These are phyloP conservation scores for Theretra japonica DNA, from an alignment of 2,888 invertebrate species.

Conservation along the genomic window DNA sequence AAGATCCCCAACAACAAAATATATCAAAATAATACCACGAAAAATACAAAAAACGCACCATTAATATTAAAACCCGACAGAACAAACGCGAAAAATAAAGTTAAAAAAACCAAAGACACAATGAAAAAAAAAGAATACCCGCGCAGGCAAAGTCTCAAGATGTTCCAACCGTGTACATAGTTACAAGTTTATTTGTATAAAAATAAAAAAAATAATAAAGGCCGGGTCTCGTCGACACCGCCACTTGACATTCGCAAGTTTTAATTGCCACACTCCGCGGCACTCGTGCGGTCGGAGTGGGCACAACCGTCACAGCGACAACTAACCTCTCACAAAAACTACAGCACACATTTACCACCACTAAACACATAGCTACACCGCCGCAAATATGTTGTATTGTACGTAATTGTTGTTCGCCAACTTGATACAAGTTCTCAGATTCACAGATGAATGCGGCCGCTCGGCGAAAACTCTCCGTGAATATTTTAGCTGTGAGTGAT, in stretches of 20 bases:
- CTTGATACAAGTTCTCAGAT: slow-evolving; percentile 39
- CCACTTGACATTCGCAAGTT: slow-evolving; percentile 82
- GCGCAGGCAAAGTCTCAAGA: slow-evolving; percentile 37
- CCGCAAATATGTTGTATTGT: slow-evolving; percentile 47
- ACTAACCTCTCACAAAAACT: slow-evolving; percentile 66
- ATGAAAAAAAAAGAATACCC: slow-evolving; percentile 1
- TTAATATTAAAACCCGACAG: neutral
- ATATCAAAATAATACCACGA: neutral
- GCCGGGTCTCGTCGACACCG: slow-evolving; percentile 60
- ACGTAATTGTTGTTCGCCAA: slow-evolving; percentile 35
- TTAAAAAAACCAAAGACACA: slow-evolving; percentile 13
- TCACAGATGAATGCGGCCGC: slow-evolving; percentile 34
- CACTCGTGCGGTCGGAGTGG: slow-evolving; percentile 72
- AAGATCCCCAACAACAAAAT: neutral
- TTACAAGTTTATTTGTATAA: slow-evolving; percentile 62
- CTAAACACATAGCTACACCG: slow-evolving; percentile 54
- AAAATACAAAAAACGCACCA: neutral
- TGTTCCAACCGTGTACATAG: slow-evolving; percentile 42
- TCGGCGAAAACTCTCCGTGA: slow-evolving; percentile 9
- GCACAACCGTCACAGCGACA: slow-evolving; percentile 61
- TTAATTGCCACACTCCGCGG: slow-evolving; percentile 80
- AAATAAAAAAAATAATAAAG: slow-evolving; percentile 66
- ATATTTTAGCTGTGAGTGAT: slow-evolving; percentile 21
- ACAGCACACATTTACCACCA: slow-evolving; percentile 56
- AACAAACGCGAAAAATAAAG: neutral